Percentiles rank a stretch among this genome's conserved stretches.
These are phyloP conservation scores for Monochamus alternatus DNA, from an alignment of 2,888 invertebrate species.

Conservation along the genomic window DNA sequence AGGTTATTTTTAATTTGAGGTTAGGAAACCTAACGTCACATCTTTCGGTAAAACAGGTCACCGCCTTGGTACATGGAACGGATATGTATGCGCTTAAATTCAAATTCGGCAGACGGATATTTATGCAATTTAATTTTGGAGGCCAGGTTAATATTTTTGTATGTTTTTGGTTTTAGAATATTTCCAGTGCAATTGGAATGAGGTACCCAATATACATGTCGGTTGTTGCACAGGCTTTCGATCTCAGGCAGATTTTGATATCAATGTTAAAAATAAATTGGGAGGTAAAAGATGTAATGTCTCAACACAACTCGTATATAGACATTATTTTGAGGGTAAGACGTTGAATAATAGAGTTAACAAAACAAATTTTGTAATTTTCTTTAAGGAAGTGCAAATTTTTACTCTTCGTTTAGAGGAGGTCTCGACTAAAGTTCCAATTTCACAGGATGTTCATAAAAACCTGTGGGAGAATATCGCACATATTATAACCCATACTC, in stretches of 20 bases:
- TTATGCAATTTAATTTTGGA: background rate
- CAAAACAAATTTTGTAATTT: slow-evolving; percentile 38
- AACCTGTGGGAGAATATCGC: slow-evolving; percentile 92
- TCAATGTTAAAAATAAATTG: slow-evolving; percentile 96
- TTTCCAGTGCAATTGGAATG: slow-evolving; percentile 82
- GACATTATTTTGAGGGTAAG: slow-evolving; percentile 81
- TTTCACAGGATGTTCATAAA: slow-evolving; percentile 80
- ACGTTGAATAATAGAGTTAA: background rate
- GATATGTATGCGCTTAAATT: background rate
- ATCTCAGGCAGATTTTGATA: slow-evolving; percentile 82
- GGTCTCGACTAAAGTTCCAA: slow-evolving; percentile 79
- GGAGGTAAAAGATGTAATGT: slow-evolving; percentile 96
- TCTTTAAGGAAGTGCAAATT: slow-evolving; percentile 79
- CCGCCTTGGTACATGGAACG: background rate
- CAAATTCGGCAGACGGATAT: background rate
- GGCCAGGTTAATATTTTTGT: too few species aligned
- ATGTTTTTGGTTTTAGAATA: slow-evolving; percentile 71
- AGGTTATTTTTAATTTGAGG: slow-evolving; percentile 25
- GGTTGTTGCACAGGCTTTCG: slow-evolving; percentile 86
- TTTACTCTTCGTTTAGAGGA: slow-evolving; percentile 86
- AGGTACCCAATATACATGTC: slow-evolving; percentile 90
- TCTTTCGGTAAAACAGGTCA: background rate
- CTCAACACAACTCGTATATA: slow-evolving; percentile 93
- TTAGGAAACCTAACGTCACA: background rate
- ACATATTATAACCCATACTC: slow-evolving; percentile 86